Evolutionary conservation across 2,888 invertebrate species (phyloP), one percentile per base, ranked within the genome.

Genomic region (Conops quadrifasciatus): DNA sequence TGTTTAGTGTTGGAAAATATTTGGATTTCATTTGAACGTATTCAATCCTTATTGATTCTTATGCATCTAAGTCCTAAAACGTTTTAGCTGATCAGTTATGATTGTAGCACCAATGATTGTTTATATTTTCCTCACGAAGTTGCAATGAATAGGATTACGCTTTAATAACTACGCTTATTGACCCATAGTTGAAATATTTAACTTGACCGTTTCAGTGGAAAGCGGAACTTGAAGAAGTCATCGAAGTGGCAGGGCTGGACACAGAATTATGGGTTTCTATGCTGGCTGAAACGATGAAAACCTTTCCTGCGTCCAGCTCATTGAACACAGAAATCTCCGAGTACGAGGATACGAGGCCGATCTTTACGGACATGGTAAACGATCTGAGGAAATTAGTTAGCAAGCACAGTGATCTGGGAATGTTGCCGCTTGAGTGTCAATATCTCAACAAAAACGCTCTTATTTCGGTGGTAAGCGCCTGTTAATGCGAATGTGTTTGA

Each of bases 181-280:
- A 36, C 36, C 36, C 5, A 36, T 9, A 36, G 36, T 36, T 36
- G 36, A 36, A 36, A 36, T 36, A 36, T 63, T n/a, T 66, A 19
- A 21, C 43, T 67, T 36, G 26, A 2, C 21, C 21, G 24, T 47
- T 59, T 56, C 26, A 98, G 97, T 98, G 98, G 98, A 91, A 92
- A 85, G 88, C 90, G 76, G 97, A 97, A 85, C 86, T 98, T 80
- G 96, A 97, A 83, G 96, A 97, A 84, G 97, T 98, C 76, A 90
- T 98, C 77, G 95, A 96, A 86, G 93, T 97, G 76, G 98, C 97
- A 9, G 92, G 93, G 3, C 89, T 93, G 79, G 97, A 98, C 87
- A 94, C 95, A 13, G 98, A 98, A 84, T 90, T 97, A 79, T 98
- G 98, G 98, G 98, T 98, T 47, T 94, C 96, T 5, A 97, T 97